Base-by-base conservation (phyloP, 35 echinoderm and acorn worm genomes). In the Lytechinus pictus region DNA sequence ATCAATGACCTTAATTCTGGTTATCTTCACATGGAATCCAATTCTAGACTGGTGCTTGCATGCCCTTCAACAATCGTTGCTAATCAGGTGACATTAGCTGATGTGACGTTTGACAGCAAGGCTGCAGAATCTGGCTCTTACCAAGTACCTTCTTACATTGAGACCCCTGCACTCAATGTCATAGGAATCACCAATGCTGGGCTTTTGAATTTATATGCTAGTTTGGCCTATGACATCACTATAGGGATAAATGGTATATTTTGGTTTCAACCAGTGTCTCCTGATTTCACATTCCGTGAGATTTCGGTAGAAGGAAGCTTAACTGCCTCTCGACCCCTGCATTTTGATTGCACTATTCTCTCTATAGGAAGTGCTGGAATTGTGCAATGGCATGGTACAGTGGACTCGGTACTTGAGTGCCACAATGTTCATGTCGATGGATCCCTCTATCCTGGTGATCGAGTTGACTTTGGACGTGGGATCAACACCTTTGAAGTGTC, bases 71-170 rank as follows among this genome's bases (percentile, higher is more conserved):
- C 86, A 52, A 51, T 99, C 2, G 27, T 72, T 66, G 96, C 93
- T 19, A 21, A 72, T 4, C 92, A 60, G 8, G 66, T 96, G 13
- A 24, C 54, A 11, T 89, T 99, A 16, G 44, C 89, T 52, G 72
- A 95, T 95, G 96, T 86, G n/a, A 86, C 94, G 14, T 96, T 99
- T 89, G 94, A 99, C 24, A 96, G 86, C 28, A 56, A 10, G 11
- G 95, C n/a, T 87, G 66, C 57, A 19, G 16, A 89, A 0, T 94
- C 95, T 55, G 94, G 92, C 52, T 3, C 24, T 13, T 95, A 95
- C 19, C 27, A 54, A 87, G 28, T 53, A 13, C 57, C 96, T 44
- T 96, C 96, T 24, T 29, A 54, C 16, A 61, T 98, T 8, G 16
- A 54, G 21, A 95, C 96, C 11, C 86, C 57, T 57, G 44, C 86